These are phyloP conservation scores for Plumapathes pennacea DNA, from an alignment of 92 coral and sea anemone genomes.

Conservation along the genomic window DNA sequence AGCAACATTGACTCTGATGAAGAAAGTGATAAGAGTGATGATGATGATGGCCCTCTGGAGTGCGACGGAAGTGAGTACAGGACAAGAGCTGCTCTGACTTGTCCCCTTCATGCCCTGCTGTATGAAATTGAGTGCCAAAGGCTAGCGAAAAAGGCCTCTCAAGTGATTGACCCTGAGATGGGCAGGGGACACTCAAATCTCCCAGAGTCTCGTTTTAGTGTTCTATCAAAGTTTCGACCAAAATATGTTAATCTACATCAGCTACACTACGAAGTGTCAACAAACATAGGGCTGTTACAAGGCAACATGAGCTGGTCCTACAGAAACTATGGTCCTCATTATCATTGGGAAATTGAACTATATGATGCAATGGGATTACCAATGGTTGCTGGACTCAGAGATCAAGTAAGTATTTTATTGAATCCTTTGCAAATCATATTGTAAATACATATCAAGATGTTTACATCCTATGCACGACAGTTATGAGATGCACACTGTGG, in stretches of 20 bases:
- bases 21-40: conserved; percentile 17
- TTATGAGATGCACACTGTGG: no score
- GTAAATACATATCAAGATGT: no score
- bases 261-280: conserved; percentile 26
- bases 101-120: conserved; percentile 29
- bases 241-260: conserved; percentile 19
- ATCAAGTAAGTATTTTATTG: conserved; percentile 6
- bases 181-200: conserved; percentile 39
- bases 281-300: conserved; percentile 26
- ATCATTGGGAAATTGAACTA: conserved; percentile 42
- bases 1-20: neutral
- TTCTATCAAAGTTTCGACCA: conserved; percentile 11
- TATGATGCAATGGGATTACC: conserved; percentile 18
- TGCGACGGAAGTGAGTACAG: conserved; percentile 4
- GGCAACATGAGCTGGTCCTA: conserved; percentile 37
- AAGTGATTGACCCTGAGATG: conserved; percentile 16
- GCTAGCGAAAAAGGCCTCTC: conserved; percentile 19
- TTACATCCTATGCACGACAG: no score
- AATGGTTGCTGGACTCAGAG: conserved; percentile 6
- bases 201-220: conserved; percentile 29
- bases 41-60: conserved; percentile 9
- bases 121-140: conserved; percentile 38
- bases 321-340: conserved; percentile 22
- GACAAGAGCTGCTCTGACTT: conserved; percentile 5
- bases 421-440: no score